These are phyloP conservation scores for Montipora foliosa DNA, from an alignment of 64 coral and sea anemone species.

Conservation along the genomic window DNA sequence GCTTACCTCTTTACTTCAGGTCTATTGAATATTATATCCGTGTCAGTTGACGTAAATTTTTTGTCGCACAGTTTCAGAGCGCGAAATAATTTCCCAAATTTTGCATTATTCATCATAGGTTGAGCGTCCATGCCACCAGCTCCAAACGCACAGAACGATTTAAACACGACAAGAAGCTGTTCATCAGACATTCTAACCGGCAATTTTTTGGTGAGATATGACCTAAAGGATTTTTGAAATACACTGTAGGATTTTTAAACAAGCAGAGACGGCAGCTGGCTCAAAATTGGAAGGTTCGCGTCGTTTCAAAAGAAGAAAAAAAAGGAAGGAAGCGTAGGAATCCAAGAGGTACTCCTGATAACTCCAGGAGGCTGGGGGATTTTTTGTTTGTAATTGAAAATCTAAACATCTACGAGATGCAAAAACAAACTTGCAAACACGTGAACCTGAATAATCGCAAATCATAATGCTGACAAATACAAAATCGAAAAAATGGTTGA, in stretches of 20 bases:
- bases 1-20: slow-evolving; percentile 90
- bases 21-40: slow-evolving; percentile 93
- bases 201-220: not conserved
- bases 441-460: too few relatives aligned
- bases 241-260: not conserved
- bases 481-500: too few relatives aligned
- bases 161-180: too few relatives aligned
- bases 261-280: not conserved
- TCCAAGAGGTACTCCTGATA: too few relatives aligned
- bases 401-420: too few relatives aligned
- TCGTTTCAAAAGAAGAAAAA: not conserved
- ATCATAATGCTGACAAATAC: too few relatives aligned
- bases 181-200: not conserved
- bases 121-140: slow-evolving; percentile 58
- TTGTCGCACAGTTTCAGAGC: slow-evolving; percentile 83
- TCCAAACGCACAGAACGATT: slow-evolving; percentile 87
- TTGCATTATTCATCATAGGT: slow-evolving; percentile 82
- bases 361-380: too few relatives aligned
- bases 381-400: too few relatives aligned
- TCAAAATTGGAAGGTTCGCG: not conserved
- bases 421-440: too few relatives aligned
- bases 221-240: not conserved
- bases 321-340: not conserved
- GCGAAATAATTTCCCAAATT: slow-evolving; percentile 88
- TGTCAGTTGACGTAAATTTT: slow-evolving; percentile 84